phyloP scores from a whole-genome alignment of 2,888 invertebrate species.

The Silvanus unidentatus region DNA sequence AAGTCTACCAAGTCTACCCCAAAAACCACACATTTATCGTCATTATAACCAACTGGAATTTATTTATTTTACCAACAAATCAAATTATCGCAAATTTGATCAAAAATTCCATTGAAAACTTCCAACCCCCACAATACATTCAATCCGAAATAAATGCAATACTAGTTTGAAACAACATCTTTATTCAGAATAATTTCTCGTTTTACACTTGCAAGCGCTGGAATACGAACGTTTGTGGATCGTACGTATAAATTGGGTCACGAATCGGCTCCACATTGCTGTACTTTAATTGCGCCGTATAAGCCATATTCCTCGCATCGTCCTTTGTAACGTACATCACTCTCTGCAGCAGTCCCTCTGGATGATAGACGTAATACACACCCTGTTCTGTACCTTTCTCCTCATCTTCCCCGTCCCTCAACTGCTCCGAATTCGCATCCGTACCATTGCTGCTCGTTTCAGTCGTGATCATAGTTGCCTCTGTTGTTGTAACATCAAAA shows the following conservation, averaged over 20 bases:
- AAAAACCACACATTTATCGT: no score
- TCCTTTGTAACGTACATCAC: slow-evolving; percentile 55
- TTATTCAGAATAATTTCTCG: not conserved
- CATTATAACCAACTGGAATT: no score
- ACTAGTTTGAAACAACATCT: not conserved
- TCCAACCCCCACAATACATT: no score
- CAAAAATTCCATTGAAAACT: no score
- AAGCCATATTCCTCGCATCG: slow-evolving; percentile 55
- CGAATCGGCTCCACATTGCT: slow-evolving; percentile 59
- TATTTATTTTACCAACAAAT: no score
- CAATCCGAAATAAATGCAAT: no score
- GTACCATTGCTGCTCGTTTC: not conserved
- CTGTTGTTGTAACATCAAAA: slow-evolving; percentile 6
- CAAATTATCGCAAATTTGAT: no score
- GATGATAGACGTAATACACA: slow-evolving; percentile 59
- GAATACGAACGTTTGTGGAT: slow-evolving; percentile 23
- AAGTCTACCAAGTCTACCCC: no score
- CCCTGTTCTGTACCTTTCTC: slow-evolving; percentile 42
- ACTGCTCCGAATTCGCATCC: slow-evolving; percentile 13
- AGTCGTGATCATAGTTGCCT: slow-evolving; percentile 4
- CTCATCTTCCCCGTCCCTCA: slow-evolving; percentile 21
- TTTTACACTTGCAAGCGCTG: slow-evolving; percentile 4
- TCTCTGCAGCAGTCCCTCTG: slow-evolving; percentile 56
- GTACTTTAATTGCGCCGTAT: slow-evolving; percentile 58
- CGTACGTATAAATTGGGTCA: slow-evolving; percentile 54